Base-by-base conservation (phyloP, 2,113 vertebrate genomes). In the Trinectes maculatus region DNA sequence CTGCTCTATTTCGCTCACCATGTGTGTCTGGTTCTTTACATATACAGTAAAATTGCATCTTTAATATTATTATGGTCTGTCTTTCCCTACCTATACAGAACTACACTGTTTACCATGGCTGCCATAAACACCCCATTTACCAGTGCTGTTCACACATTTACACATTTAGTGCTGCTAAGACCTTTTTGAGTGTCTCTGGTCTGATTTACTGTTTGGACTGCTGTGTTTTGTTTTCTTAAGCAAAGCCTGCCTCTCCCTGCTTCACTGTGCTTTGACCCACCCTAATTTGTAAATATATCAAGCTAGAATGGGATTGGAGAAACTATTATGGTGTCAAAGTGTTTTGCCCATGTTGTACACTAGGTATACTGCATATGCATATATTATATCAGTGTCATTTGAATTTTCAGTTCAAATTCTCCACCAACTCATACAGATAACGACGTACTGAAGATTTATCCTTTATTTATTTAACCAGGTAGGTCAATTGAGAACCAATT, bases 201-300 rank as follows among this genome's bases (percentile, higher is more conserved):
- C 52, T 22, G 8, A 16, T 66, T 62, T 51, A 37, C 13, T 63
- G 65, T 76, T 70, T 79, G 40, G 31, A 42, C 7, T 53, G 22
- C 51, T 57, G 49, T n/a, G 42, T 44, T 72, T 67, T 87, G 68
- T 84, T 81, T 86, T 76, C 36, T 58, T 66, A 63, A 77, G 59
- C 39, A 77, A 54, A 42, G 64, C 66, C 37, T 39, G 51, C 72
- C 79, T 79, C 70, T 77, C 63, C 76, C 54, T 77, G 10, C 6
- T 77, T 57, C 26, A 22, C 12, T 56, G 25, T 59, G 54, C 40
- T 57, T 61, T 72, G 70, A 61, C 66, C 70, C 57, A 10, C 74
- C 74, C 58, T 49, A 40, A 82, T 70, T 57, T 85, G 58, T 47
- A 46, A 44, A 78, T 63, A 60, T 25, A 53, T 26, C n/a, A 51